phyloP scores from a whole-genome alignment of 2,113 vertebrate genomes.

The Archocentrus centrarchus region DNA sequence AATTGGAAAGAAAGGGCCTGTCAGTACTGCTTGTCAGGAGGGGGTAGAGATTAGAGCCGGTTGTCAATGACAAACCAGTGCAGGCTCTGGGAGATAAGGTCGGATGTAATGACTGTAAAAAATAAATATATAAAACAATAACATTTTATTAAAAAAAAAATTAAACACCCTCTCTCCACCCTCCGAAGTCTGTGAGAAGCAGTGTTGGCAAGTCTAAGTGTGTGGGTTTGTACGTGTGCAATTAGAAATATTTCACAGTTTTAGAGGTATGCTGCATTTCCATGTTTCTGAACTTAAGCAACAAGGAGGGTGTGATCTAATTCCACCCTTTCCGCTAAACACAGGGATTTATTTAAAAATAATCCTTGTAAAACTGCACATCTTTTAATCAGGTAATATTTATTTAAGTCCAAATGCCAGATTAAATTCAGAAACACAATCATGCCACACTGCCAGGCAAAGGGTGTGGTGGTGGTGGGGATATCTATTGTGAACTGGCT shows the following conservation, averaged over 20 bases:
- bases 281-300: constrained; percentile 40
- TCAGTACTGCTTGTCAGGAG: constrained; percentile 93
- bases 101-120: constrained; percentile 92
- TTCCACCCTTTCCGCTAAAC: constrained; percentile 22
- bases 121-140: constrained; percentile 48
- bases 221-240: constrained; percentile 42
- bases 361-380: constrained; percentile 20
- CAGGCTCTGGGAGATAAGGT: constrained; percentile 92
- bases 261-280: constrained; percentile 23
- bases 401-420: constrained; percentile 6
- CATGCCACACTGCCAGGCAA: background rate
- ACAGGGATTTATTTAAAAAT: constrained; percentile 22
- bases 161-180: constrained; percentile 79
- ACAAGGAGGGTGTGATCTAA: constrained; percentile 42
- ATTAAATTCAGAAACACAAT: constrained; percentile 10
- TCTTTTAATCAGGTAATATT: constrained; percentile 24
- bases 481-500: background rate
- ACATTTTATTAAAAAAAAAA: constrained; percentile 52
- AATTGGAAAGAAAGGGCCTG: constrained; percentile 94
- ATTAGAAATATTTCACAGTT: constrained; percentile 48
- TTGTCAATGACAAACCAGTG: constrained; percentile 92
- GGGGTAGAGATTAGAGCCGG: constrained; percentile 92
- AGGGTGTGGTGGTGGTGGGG: background rate
- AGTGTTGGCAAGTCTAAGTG: constrained; percentile 39
- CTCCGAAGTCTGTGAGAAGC: constrained; percentile 66